Conservation (phyloP, 1,140 invertebrate species). For the Drosophila repleta region DNA sequence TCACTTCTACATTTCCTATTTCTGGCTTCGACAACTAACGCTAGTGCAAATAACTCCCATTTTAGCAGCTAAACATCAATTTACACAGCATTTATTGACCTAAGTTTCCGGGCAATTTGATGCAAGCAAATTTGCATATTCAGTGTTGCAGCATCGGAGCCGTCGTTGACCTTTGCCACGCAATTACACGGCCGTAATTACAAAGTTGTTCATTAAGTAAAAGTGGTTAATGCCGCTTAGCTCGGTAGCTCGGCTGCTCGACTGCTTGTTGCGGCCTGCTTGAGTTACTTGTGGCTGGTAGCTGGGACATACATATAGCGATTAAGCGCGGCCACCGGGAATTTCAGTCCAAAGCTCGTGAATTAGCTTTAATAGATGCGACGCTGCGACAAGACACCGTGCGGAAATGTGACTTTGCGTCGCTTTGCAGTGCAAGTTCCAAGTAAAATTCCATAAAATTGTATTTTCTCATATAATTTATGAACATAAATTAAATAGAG, state of each 20-base stretch:
- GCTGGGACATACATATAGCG: constrained; percentile 5
- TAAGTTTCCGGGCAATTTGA: constrained; percentile 13
- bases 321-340: constrained; percentile 11
- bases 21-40: no score
- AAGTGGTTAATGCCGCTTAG: constrained; percentile 11
- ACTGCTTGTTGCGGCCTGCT: background rate
- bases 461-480: constrained; percentile 80
- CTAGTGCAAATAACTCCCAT: no score
- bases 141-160: constrained; percentile 26
- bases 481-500: constrained; percentile 76
- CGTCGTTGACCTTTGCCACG: constrained; percentile 36
- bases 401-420: constrained; percentile 2
- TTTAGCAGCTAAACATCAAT: constrained; percentile 6
- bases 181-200: constrained; percentile 48
- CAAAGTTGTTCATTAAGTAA: constrained; percentile 33
- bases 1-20: no score
- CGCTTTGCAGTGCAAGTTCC: constrained; percentile 64
- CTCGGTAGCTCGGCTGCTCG: no score
- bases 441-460: constrained; percentile 78
- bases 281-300: background rate
- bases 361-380: constrained; percentile 66
- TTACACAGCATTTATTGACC: constrained; percentile 27
- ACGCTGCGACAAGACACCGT: constrained; percentile 14
- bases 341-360: constrained; percentile 30
- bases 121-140: constrained; percentile 30